phyloP scores from a whole-genome alignment of 2,797 vertebrate species.

The Tauraco hartlaubi region DNA sequence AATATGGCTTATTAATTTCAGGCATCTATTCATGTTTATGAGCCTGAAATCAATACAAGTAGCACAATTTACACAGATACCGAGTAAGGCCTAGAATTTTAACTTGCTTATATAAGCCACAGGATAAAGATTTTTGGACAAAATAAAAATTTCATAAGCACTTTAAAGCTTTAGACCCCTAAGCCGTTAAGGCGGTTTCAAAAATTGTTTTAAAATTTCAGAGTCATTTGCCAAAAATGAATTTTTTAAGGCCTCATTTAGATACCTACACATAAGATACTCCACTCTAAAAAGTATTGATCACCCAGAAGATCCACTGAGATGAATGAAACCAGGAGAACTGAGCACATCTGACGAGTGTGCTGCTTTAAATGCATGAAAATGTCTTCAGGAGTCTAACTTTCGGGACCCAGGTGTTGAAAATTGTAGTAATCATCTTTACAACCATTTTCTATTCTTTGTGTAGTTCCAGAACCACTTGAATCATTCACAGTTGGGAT shows the following conservation, averaged over 20 bases:
- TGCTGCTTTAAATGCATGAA: background rate
- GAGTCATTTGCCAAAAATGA: slow-evolving; percentile 38
- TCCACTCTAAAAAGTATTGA: background rate
- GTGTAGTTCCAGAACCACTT: background rate
- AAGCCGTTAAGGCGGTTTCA: background rate
- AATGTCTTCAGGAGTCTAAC: background rate
- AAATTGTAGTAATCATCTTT: slow-evolving; percentile 24
- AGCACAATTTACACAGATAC: background rate
- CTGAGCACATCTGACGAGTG: background rate
- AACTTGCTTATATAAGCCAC: background rate
- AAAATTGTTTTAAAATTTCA: slow-evolving; percentile 30
- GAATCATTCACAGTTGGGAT: background rate
- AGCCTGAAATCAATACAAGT: slow-evolving; percentile 30
- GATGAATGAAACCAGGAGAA: background rate
- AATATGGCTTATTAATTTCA: slow-evolving; percentile 46
- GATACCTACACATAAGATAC: background rate
- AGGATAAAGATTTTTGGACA: background rate
- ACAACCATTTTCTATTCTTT: background rate
- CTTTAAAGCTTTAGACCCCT: background rate
- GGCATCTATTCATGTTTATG: slow-evolving; percentile 34
- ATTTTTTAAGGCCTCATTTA: slow-evolving; percentile 36
- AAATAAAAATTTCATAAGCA: slow-evolving; percentile 33
- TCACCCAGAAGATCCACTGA: background rate
- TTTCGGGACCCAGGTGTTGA: background rate
- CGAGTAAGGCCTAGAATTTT: background rate